Evolutionary conservation across 2,888 invertebrate genomes (phyloP).

Genomic region (Cryptophagus acutangulus): DNA sequence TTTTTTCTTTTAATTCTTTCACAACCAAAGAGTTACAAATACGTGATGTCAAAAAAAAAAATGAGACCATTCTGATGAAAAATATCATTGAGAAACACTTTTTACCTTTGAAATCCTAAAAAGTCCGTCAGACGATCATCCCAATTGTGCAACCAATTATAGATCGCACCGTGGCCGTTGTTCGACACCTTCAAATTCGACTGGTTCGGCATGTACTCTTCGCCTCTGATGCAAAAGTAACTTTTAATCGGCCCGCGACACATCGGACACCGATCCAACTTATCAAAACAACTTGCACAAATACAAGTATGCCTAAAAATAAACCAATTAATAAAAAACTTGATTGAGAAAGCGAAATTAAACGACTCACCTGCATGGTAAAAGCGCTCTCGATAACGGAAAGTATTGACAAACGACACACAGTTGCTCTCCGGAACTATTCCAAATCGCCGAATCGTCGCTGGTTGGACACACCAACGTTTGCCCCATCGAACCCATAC

Average conservation of each 20-base stretch:
- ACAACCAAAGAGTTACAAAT: too few relatives aligned
- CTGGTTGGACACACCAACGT: slow-evolving; percentile 42
- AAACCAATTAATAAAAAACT: neutral
- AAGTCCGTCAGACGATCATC: slow-evolving; percentile 70
- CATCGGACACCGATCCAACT: slow-evolving; percentile 81
- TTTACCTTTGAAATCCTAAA: slow-evolving; percentile 60
- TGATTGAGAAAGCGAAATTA: too few relatives aligned
- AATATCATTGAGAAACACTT: too few relatives aligned
- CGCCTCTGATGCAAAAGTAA: slow-evolving; percentile 77
- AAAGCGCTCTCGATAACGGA: slow-evolving; percentile 70
- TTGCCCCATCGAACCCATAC: slow-evolving; percentile 41
- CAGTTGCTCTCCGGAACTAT: slow-evolving; percentile 56
- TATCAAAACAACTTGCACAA: slow-evolving; percentile 74
- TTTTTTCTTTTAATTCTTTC: too few relatives aligned
- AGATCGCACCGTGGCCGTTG: slow-evolving; percentile 44
- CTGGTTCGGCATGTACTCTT: slow-evolving; percentile 62
- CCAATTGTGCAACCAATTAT: slow-evolving; percentile 57
- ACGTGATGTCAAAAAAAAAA: too few relatives aligned
- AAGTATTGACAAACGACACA: slow-evolving; percentile 82
- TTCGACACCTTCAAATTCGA: slow-evolving; percentile 48
- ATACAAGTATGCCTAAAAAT: slow-evolving; percentile 69
- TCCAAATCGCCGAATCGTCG: slow-evolving; percentile 52
- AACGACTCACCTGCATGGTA: slow-evolving; percentile 61
- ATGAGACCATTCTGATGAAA: too few relatives aligned
- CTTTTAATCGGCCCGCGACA: slow-evolving; percentile 78